phyloP scores from a whole-genome alignment of 2,888 invertebrate species.

The Oscheius onirici region DNA sequence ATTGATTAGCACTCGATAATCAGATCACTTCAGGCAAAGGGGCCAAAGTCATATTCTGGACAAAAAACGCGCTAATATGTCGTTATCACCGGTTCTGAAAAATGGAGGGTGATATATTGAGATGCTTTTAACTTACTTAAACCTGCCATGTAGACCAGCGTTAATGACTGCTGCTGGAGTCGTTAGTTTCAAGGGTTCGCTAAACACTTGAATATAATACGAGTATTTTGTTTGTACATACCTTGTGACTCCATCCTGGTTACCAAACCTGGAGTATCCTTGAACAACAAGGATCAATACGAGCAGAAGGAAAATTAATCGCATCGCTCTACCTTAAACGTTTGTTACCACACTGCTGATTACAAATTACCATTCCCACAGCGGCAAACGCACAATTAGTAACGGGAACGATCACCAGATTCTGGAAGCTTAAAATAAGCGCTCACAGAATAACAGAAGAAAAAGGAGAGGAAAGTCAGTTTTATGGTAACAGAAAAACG shows the following conservation, averaged over 20 bases:
- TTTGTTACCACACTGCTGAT: no score
- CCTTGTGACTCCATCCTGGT: slow-evolving; percentile 1
- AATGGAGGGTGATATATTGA: background rate
- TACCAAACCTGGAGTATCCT: slow-evolving; percentile 23
- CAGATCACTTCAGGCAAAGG: slow-evolving; percentile 12
- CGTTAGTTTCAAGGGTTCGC: background rate
- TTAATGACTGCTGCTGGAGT: background rate
- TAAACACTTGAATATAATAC: no score
- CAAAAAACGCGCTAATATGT: slow-evolving; percentile 20
- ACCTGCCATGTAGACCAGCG: slow-evolving; percentile 8
- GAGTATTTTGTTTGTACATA: no score
- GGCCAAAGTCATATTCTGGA: slow-evolving; percentile 10
- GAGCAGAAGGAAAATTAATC: slow-evolving; percentile 17
- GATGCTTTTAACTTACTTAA: background rate
- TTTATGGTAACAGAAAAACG: no score
- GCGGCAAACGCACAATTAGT: no score
- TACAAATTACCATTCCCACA: no score
- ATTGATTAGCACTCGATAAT: slow-evolving; percentile 20
- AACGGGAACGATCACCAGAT: no score
- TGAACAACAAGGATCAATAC: background rate
- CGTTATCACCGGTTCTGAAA: slow-evolving; percentile 23
- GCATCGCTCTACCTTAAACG: slow-evolving; percentile 1
- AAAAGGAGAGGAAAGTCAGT: no score
- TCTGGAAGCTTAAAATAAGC: no score
- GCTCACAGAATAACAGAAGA: no score